These are phyloP conservation scores for Amblyraja radiata DNA, from an alignment of 2,797 vertebrate genomes.

Conservation along the genomic window DNA sequence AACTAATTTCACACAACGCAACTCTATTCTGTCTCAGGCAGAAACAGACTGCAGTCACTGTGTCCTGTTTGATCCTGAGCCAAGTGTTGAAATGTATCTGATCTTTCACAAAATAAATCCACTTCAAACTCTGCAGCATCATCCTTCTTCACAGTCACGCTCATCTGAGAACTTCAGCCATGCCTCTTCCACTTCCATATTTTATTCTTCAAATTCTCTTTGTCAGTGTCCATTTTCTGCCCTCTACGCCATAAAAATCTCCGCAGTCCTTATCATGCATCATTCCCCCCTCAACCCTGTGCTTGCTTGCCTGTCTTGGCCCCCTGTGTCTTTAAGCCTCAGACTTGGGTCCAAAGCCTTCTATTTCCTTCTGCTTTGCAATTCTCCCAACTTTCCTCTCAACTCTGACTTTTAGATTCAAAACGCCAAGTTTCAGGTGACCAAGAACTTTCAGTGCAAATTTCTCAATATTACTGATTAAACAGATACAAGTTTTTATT, in stretches of 20 bases:
- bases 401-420: neutral
- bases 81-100: neutral
- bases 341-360: neutral
- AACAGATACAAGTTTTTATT: neutral
- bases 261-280: no score
- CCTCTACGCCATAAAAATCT: neutral
- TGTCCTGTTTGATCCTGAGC: neutral
- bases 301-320: no score
- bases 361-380: neutral
- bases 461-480: neutral
- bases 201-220: neutral
- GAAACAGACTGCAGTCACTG: neutral
- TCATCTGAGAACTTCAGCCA: neutral
- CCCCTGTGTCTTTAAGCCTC: neutral
- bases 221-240: neutral
- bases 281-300: no score
- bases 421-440: neutral
- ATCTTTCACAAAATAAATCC: neutral
- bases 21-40: neutral
- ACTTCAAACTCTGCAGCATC: neutral
- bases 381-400: neutral
- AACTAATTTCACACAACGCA: neutral
- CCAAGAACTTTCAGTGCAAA: neutral
- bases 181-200: neutral
- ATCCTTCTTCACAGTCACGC: neutral